Evolutionary conservation across 2,888 invertebrate species (phyloP), one percentile per base, ranked within the genome.

Genomic region (Vanessa cardui): DNA sequence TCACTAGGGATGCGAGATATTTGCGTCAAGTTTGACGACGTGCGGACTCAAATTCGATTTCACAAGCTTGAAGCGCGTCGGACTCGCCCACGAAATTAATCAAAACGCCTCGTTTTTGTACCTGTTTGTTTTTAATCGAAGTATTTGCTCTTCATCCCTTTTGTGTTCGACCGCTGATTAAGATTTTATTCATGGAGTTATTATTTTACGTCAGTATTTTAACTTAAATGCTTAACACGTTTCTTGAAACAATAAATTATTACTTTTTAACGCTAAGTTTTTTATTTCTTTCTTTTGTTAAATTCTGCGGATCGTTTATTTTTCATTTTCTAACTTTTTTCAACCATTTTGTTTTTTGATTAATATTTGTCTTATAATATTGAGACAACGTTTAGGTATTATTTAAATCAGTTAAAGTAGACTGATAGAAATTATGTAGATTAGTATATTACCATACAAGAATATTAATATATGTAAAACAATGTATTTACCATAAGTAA

Each of bases 131-230:
- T 86, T 86, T 86, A 87, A 89, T 87, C 83, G 82, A 77, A 78
- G 72, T 88, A 83, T 88, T 86, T 87, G 81, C 80, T 83, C 78
- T 83, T 80, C 77, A 76, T 20, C 31, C 74, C 77, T 76, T 86
- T 88, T 82, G 78, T 80, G 73, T 73, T 76, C 78, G 73, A 74
- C 88, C 88, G 89, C 87, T 92, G 81, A 92, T 91, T 92, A 88
- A 92, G 92, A 89, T 92, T 91, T 92, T 92, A 92, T 92, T 90
- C 90, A 92, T 92, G 85, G 82, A 76, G 77, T 73, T 74, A 74
- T 76, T 70, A 69, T 72, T 69, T 60, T 64, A 67, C 31, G 62
- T 54, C 72, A 78, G 80, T 84, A 83, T 85, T 80, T 80, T 58
- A 63, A 70, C 62, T 66, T 72, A 62, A 59, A 67, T 66, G 66